Evolutionary conservation across 2,113 vertebrate species (phyloP), one percentile per base, ranked within the genome.

Genomic region (Epinephelus moara): DNA sequence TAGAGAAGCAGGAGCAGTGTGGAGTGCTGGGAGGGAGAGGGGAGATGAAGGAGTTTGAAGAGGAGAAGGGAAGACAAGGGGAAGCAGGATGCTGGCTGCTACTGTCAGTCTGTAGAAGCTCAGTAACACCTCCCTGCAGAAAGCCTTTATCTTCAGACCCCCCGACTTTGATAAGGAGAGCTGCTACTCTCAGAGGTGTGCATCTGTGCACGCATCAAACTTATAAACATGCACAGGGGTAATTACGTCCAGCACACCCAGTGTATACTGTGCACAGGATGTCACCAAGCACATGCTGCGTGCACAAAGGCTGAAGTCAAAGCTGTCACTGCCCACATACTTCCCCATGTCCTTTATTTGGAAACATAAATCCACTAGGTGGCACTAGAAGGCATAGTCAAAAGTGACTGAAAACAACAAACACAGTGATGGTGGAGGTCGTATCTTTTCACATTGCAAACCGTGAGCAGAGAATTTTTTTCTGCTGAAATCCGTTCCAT

Each of bases 21-120:
- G 47, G 57, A 74, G 50, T 50, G 57, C 25, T 47, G 45, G 57
- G 30, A n/a, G 59, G 17, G 61, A 50, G 15, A 66, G 25, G 21
- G 15, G 27, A 40, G 49, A 61, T 77, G 79, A 78, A 60, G 60
- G 50, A 40, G 33, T 27, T 75, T 8, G n/a, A 69, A 37, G 78
- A 49, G 47, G 53, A 74, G 18, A 30, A 52, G 50, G 30, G 74
- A 25, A 17, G 75, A 81, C 50, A 33, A 72, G 10, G 25, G 33
- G 77, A 69, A 81, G 76, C 23, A 56, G 71, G 83, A 77, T 49
- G 63, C 42, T 33, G 64, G 80, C 23, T 64, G 78, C 76, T 78
- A 62, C 70, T 78, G 67, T 84, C 59, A 70, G 70, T 30, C 92
- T 93, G 92, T 19, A 55, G 62, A 92, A 66, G 45, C 86, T 94